Conservation (phyloP, 2,113 vertebrate species). For the Egretta garzetta region DNA sequence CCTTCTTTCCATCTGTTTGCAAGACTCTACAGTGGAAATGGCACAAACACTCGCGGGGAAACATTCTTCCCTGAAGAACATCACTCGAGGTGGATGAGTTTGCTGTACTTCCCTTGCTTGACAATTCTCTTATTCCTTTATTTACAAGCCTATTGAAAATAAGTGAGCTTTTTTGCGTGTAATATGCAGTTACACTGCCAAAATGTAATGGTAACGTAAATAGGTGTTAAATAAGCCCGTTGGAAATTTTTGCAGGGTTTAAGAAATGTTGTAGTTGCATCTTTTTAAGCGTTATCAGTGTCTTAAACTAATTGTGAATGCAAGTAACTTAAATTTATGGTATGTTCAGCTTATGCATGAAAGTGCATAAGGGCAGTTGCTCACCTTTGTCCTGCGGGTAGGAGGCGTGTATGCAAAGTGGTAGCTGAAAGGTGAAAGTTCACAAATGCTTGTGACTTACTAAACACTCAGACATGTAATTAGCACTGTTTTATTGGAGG, state of each 20-base stretch:
- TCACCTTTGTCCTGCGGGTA: constrained; percentile 1
- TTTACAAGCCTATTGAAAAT: not conserved
- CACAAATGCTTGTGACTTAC: not conserved
- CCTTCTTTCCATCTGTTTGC: not conserved
- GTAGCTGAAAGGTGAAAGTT: constrained; percentile 14
- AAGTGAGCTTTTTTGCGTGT: not conserved
- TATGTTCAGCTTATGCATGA: not conserved
- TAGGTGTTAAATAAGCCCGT: not conserved
- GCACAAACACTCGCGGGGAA: not conserved
- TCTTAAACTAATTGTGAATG: not conserved
- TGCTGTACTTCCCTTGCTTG: not conserved
- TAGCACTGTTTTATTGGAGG: not conserved
- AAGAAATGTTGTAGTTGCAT: not conserved
- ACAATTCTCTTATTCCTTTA: not conserved
- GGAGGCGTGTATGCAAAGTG: not conserved
- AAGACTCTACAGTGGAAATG: not conserved
- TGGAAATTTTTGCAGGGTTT: not conserved
- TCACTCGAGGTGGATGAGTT: not conserved
- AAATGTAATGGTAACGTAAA: not conserved
- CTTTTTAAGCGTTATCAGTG: not conserved
- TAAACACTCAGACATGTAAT: not conserved
- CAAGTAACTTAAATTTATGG: not conserved
- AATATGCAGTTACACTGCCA: not conserved
- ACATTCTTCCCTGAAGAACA: not conserved
- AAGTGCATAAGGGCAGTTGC: not conserved